Base-by-base conservation (phyloP, 2,797 vertebrate genomes). In the Siniperca obscura region DNA sequence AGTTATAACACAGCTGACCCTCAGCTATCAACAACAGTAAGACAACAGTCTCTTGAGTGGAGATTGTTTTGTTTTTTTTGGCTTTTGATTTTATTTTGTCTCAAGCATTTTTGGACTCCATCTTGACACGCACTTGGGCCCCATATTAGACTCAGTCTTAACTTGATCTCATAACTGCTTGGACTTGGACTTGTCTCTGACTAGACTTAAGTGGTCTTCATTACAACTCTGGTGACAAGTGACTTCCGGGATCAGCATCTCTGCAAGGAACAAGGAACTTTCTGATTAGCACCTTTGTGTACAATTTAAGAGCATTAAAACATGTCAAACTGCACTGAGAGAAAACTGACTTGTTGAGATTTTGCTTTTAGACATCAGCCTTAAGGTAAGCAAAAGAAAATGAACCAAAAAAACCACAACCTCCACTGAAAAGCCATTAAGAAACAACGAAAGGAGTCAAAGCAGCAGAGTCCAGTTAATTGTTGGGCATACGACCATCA, bases 381-480 rank as follows among this genome's bases (percentile, higher is more conserved):
- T 74, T 48, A 44, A 67, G 50, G 27, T 42, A 44, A 57, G 48
- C 6, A 60, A 38, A 50, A 46, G 19, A 44, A 68, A 52, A 44
- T 13, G 50, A 50, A 56, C 21, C 13, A 48, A 36, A 19, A 40
- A 61, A 36, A 36, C 6, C 25, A 8, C 19, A 30, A 14, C 50
- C 46, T 68, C 25, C 12, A 44, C 13, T 27, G 25, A 42, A 74
- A 40, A 64, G 42, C 62, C 30, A 70, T 83, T 70, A 62, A 36
- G 17, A 59, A 62, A n/a, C 17, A 64, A 46, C n/a, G 42, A 68
- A 79, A 36, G 22, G 57, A 62, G 38, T 50, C n/a, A 44, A 40
- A 70, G 66, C n/a, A 78, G 71, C n/a, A 19, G 42, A 79, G 36
- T 48, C 2, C 57, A 64, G 46, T 73, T 64, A 55, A 76, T n/a